Evolutionary conservation across 2,888 invertebrate genomes (phyloP).

Genomic region (Drosophila affinis): DNA sequence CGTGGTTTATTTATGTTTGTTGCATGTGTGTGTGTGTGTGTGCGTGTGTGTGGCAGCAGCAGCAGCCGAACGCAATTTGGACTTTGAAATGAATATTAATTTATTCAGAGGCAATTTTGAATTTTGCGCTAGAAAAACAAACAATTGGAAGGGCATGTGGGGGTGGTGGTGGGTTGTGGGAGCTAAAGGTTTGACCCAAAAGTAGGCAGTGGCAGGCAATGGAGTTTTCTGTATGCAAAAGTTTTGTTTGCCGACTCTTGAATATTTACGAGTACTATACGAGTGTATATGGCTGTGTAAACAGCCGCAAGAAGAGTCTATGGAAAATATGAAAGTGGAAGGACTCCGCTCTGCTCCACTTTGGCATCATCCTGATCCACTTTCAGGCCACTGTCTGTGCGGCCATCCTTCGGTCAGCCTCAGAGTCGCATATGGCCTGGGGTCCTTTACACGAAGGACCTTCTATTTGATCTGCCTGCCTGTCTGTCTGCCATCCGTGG

Average conservation of each 20-base stretch:
- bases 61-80: slow-evolving; percentile 49
- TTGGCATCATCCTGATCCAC: not conserved
- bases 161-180: not conserved
- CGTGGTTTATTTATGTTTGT: slow-evolving; percentile 21
- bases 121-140: slow-evolving; percentile 20
- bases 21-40: slow-evolving; percentile 9
- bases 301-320: slow-evolving; percentile 36
- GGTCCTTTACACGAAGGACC: not conserved
- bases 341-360: too few species aligned
- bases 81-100: slow-evolving; percentile 65
- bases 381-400: not conserved
- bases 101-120: slow-evolving; percentile 62
- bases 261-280: slow-evolving; percentile 42
- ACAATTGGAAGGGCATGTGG: slow-evolving; percentile 5
- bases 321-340: slow-evolving; percentile 14
- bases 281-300: slow-evolving; percentile 48
- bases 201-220: slow-evolving; percentile 42
- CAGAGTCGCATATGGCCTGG: not conserved
- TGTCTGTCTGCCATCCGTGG: not conserved
- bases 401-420: too few species aligned
- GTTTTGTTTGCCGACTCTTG: slow-evolving; percentile 46
- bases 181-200: slow-evolving; percentile 7
- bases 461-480: not conserved
- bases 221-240: slow-evolving; percentile 45
- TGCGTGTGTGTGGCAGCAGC: too few species aligned